phyloP scores from a whole-genome alignment of 1,140 invertebrate species.

The Ceratosolen solmsi region DNA sequence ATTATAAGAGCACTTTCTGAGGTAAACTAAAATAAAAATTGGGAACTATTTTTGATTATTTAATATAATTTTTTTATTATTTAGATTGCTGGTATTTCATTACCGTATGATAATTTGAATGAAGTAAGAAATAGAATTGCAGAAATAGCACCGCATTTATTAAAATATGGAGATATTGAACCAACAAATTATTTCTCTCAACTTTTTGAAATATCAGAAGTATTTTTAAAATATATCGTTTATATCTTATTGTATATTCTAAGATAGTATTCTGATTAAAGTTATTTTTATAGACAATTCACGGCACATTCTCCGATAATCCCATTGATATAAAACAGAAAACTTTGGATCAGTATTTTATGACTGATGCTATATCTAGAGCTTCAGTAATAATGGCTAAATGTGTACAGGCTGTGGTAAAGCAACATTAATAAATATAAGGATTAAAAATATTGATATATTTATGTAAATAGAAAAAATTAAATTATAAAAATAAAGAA shows the following conservation, averaged over 20 bases:
- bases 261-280: conserved; percentile 30
- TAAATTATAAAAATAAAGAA: background rate
- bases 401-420: conserved; percentile 92
- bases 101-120: conserved; percentile 92
- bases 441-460: background rate
- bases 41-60: background rate
- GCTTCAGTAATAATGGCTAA: conserved; percentile 99
- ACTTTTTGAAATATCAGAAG: conserved; percentile 80
- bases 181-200: conserved; percentile 87
- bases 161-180: conserved; percentile 88
- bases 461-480: conserved; percentile 35
- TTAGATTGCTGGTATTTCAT: conserved; percentile 84
- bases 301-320: conserved; percentile 74
- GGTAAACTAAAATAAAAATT: conserved; percentile 66
- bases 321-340: conserved; percentile 86
- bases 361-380: conserved; percentile 96
- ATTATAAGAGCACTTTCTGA: conserved; percentile 93
- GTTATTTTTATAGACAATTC: conserved; percentile 74
- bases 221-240: conserved; percentile 63
- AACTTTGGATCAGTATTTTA: conserved; percentile 95
- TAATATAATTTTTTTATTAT: conserved; percentile 56
- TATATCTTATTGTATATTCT: background rate
- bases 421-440: conserved; percentile 74
- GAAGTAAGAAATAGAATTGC: conserved; percentile 88
- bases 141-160: conserved; percentile 91